Conservation (phyloP, 2,888 invertebrate genomes). For the Stenoptilia bipunctidactyla region DNA sequence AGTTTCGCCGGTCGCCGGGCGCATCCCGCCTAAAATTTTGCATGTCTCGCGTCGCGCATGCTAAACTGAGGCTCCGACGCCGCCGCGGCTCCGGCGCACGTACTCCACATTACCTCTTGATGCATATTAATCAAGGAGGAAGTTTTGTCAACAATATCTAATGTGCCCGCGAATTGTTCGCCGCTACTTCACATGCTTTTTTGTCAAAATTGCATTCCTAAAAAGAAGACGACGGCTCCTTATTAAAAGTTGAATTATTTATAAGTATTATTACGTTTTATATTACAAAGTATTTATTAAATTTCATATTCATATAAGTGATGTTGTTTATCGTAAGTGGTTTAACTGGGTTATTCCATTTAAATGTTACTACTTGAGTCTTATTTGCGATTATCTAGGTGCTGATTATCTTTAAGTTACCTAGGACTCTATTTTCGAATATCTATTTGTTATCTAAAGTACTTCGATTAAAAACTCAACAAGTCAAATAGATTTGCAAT, state of each 20-base stretch:
- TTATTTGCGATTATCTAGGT: constrained; percentile 57
- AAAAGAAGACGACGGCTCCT: constrained; percentile 36
- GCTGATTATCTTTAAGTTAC: constrained; percentile 40
- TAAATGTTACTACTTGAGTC: constrained; percentile 50
- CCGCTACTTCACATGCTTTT: constrained; percentile 65
- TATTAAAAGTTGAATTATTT: constrained; percentile 52
- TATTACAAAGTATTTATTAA: constrained; percentile 17
- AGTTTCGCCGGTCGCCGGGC: constrained; percentile 46
- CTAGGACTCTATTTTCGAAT: not conserved
- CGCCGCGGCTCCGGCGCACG: constrained; percentile 48
- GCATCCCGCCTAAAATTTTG: constrained; percentile 71
- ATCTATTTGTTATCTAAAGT: not conserved
- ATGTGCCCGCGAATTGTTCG: constrained; percentile 54
- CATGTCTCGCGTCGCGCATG: constrained; percentile 65
- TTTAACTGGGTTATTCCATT: constrained; percentile 62
- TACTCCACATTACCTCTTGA: constrained; percentile 60
- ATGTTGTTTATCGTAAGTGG: constrained; percentile 22
- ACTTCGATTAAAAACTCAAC: not conserved
- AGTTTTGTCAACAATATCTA: constrained; percentile 71
- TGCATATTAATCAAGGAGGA: constrained; percentile 68
- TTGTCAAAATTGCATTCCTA: constrained; percentile 37
- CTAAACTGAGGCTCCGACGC: constrained; percentile 36
- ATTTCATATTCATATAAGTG: constrained; percentile 16
- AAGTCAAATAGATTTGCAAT: too few relatives aligned
- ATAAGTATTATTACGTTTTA: constrained; percentile 23